Base-by-base conservation (phyloP, 2,888 invertebrate species). In the Pheosia tremula region DNA sequence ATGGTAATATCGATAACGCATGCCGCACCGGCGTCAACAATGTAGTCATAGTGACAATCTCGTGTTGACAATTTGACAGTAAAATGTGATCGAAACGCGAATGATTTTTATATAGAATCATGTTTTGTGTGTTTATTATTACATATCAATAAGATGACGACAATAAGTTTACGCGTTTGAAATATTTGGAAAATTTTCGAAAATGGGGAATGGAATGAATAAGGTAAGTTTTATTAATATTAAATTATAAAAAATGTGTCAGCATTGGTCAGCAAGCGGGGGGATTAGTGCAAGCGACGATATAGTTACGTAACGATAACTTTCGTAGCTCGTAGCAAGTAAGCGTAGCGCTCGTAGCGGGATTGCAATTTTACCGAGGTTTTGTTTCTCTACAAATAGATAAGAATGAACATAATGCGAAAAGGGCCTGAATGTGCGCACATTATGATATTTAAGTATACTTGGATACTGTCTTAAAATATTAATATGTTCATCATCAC, bases 191-290 rank as follows among this genome's bases (percentile, higher is more conserved):
- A 71, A 74, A 60, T 62, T 74, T 63, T 64, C 75, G 74, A 87
- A 83, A 75, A 88, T 97, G 97, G 97, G 97, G 93, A 97, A 97
- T 96, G 97, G 97, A 91, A 97, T 97, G 97, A 97, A 97, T 93
- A 97, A 97, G 97, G 97, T 97, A 91, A 94, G 89, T 82, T 59
- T 58, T 61, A 43, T 56, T 63, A 63, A 64, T 36, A 36, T 38
- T 60, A 57, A 57, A 43, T 57, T 5, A 43, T 3, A 41, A 3
- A 41, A 57, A 36, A 52, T 10, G 38, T 6, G 37, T 10, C 37
- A 37, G 10, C 24, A 24, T 24, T 38, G 54, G 54, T 4, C 38
- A 41, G 56, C 41, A 56, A 8, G 41, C 37, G 56, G 41, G n/a
- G 56, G 56, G 24, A 24, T 56, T 7, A 72, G 66, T 78, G 79